phyloP scores from a whole-genome alignment of 2,113 vertebrate genomes.

The Lutjanus erythropterus region DNA sequence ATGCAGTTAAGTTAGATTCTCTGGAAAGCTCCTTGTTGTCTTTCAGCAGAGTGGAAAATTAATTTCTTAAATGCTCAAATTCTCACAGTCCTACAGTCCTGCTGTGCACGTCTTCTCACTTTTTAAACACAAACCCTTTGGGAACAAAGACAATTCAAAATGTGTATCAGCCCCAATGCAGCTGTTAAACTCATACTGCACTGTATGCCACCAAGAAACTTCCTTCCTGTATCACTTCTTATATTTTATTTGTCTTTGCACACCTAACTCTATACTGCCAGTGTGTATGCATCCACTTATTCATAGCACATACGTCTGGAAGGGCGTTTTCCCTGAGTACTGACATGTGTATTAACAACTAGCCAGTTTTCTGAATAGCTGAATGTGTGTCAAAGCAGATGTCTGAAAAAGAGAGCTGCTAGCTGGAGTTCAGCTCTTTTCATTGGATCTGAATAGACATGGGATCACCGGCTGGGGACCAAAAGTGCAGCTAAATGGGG shows the following conservation, averaged over 20 bases:
- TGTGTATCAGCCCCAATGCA: neutral
- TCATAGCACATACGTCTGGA: slow-evolving; percentile 24
- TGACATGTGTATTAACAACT: slow-evolving; percentile 63
- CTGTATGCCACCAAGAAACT: neutral
- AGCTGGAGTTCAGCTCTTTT: slow-evolving; percentile 54
- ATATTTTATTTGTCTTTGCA: neutral
- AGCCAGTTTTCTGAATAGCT: slow-evolving; percentile 61
- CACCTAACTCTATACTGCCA: neutral
- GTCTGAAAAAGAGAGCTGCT: slow-evolving; percentile 63
- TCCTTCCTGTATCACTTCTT: neutral
- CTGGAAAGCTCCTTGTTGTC: neutral
- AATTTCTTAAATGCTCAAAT: no score
- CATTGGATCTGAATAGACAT: slow-evolving; percentile 60
- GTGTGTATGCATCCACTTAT: slow-evolving; percentile 2
- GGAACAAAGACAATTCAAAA: neutral
- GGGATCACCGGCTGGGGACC: slow-evolving; percentile 60
- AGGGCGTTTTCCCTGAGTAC: slow-evolving; percentile 46
- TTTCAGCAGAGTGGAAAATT: no score
- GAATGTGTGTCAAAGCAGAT: slow-evolving; percentile 75
- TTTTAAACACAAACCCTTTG: neutral
- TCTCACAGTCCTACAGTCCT: neutral
- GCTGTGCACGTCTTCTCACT: neutral
- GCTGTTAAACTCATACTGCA: neutral
- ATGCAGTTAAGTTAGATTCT: no score
- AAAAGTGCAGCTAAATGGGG: slow-evolving; percentile 58